These are phyloP conservation scores for Clusia tigrina DNA, from an alignment of 2,888 invertebrate species.

Conservation along the genomic window DNA sequence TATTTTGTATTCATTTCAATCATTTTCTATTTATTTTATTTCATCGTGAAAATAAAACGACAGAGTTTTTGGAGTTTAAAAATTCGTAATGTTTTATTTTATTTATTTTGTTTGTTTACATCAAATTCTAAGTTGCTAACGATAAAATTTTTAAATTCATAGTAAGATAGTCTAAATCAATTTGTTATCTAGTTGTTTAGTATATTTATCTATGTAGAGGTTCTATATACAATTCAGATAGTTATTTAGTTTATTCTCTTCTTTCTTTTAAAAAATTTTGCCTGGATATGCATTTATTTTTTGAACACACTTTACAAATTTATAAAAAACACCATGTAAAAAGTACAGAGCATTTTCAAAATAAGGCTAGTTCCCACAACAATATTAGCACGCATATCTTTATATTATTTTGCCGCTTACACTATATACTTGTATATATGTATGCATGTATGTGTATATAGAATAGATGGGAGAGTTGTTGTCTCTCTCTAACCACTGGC, in stretches of 20 bases:
- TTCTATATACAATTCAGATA: slow-evolving; percentile 4
- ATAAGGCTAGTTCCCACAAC: slow-evolving; percentile 29
- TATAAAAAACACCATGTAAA: not conserved
- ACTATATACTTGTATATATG: no score
- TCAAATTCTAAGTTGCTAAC: slow-evolving; percentile 53
- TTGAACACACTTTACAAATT: slow-evolving; percentile 18
- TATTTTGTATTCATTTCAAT: no score
- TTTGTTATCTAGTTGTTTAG: slow-evolving; percentile 1
- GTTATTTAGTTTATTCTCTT: no score
- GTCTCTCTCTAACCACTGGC: not conserved
- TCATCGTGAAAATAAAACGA: no score
- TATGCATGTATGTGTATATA: no score
- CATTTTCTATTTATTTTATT: no score
- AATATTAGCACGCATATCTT: slow-evolving; percentile 7
- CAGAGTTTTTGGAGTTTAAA: not conserved
- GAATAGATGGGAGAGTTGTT: no score
- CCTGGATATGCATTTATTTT: slow-evolving; percentile 17
- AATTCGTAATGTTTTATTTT: slow-evolving; percentile 23
- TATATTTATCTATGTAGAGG: not conserved
- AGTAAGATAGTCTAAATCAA: slow-evolving; percentile 5
- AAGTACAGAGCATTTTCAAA: slow-evolving; percentile 6
- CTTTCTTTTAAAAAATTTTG: no score
- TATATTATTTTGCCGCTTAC: no score
- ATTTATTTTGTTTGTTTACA: slow-evolving; percentile 40
- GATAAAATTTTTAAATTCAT: slow-evolving; percentile 53